Percentiles rank a stretch among this genome's conserved stretches.
Evolutionary conservation across 2,113 vertebrate genomes (phyloP).

Genomic region (Lophochroa leadbeateri): DNA sequence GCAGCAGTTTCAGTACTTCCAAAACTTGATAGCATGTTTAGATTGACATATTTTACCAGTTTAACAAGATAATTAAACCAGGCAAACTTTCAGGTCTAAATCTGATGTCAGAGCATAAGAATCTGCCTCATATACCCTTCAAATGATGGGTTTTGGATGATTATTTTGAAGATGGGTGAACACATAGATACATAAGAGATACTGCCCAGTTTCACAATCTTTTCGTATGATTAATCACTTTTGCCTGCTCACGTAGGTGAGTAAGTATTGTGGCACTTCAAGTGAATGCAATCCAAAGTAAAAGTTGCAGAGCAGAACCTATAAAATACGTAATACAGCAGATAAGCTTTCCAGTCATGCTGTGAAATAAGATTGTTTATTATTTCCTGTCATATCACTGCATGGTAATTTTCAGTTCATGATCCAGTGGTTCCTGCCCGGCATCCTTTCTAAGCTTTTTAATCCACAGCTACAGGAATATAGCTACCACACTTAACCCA

Average conservation of each 20-base stretch:
- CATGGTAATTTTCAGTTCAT: not conserved
- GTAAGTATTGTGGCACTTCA: not conserved
- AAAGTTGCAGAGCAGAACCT: not conserved
- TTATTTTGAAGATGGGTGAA: conserved; percentile 8
- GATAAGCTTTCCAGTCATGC: conserved; percentile 24
- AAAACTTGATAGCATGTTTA: not conserved
- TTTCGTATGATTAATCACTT: conserved; percentile 15
- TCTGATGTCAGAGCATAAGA: conserved; percentile 28
- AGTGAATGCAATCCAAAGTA: not conserved
- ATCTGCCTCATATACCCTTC: conserved; percentile 4
- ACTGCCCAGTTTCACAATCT: conserved; percentile 6
- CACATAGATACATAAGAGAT: not conserved
- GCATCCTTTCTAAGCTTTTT: not conserved
- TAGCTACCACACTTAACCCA: not conserved
- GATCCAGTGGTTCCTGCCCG: not conserved
- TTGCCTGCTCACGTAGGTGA: not conserved
- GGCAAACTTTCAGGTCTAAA: conserved; percentile 19
- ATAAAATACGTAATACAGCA: conserved; percentile 1
- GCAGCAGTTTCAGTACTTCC: conserved; percentile 1
- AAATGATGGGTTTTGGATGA: not conserved
- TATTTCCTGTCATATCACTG: not conserved
- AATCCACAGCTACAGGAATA: not conserved
- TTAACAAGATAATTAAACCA: conserved; percentile 30
- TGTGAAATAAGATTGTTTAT: not conserved
- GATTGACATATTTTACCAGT: not conserved